These are phyloP conservation scores for Tapirus indicus DNA, from an alignment of 2,797 vertebrate species.

Conservation along the genomic window DNA sequence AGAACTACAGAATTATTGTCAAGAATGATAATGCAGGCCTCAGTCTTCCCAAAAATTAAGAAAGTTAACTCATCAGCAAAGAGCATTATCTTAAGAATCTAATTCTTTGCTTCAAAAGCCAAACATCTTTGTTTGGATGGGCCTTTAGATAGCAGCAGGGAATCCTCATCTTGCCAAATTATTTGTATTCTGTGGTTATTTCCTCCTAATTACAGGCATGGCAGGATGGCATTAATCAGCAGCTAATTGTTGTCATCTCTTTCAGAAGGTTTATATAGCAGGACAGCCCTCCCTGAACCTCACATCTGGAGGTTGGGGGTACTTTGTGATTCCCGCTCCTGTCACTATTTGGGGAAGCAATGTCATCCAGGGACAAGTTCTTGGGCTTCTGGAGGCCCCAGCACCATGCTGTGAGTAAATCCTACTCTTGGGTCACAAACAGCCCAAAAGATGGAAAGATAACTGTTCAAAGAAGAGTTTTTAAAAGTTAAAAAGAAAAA, in stretches of 20 bases:
- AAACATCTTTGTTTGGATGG: background rate
- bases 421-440: background rate
- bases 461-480: background rate
- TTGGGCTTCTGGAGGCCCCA: background rate
- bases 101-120: constrained; percentile 29
- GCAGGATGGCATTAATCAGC: background rate
- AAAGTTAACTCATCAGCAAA: constrained; percentile 1
- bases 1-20: background rate
- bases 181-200: background rate
- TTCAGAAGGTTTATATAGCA: background rate
- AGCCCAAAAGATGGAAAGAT: constrained; percentile 5
- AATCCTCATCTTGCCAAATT: background rate
- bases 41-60: background rate
- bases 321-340: background rate
- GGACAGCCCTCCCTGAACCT: background rate
- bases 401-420: background rate
- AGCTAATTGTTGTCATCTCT: background rate
- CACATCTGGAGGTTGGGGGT: background rate
- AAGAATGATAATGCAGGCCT: background rate
- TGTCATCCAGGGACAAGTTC: background rate
- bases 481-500: background rate
- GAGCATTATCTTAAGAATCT: background rate
- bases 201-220: background rate
- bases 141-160: background rate
- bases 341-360: background rate